phyloP scores from a whole-genome alignment of 1,140 invertebrate genomes.

The Pteromalus puparum region DNA sequence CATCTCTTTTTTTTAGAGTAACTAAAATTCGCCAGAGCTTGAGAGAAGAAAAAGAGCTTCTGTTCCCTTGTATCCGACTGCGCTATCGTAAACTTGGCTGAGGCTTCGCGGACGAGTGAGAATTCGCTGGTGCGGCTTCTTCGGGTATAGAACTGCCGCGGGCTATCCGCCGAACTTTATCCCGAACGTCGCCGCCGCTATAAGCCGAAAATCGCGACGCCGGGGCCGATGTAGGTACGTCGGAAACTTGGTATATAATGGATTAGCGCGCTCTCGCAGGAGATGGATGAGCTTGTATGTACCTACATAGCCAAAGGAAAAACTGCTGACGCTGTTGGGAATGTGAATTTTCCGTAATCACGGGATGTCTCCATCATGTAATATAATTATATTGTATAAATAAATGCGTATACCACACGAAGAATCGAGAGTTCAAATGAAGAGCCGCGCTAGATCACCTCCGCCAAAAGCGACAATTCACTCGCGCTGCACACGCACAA shows the following conservation, averaged over 20 bases:
- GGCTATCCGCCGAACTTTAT: constrained; percentile 33
- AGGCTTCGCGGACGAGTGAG: constrained; percentile 27
- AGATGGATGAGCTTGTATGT: constrained; percentile 11
- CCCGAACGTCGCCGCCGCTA: background rate
- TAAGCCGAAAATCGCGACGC: constrained; percentile 25
- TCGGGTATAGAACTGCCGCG: constrained; percentile 10
- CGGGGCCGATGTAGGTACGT: background rate
- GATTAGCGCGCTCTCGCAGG: constrained; percentile 11
- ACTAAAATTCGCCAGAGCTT: too few species aligned
- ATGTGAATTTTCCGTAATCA: background rate
- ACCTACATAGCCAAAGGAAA: background rate
- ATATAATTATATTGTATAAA: too few species aligned
- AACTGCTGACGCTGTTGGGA: constrained; percentile 28
- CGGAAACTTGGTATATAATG: constrained; percentile 44
- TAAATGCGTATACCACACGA: too few species aligned
- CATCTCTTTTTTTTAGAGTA: too few species aligned
- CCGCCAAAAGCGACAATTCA: background rate
- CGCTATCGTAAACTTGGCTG: background rate
- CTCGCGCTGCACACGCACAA: constrained; percentile 13
- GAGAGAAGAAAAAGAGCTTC: background rate
- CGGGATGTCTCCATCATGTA: too few species aligned
- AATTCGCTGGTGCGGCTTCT: constrained; percentile 47
- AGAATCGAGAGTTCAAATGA: background rate
- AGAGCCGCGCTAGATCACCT: background rate
- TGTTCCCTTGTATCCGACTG: background rate